A percentile compares a stretch with the other conserved stretches of the same genome.
These are phyloP conservation scores for Patagioenas fasciata DNA, from an alignment of 2,113 vertebrate species.

Conservation along the genomic window DNA sequence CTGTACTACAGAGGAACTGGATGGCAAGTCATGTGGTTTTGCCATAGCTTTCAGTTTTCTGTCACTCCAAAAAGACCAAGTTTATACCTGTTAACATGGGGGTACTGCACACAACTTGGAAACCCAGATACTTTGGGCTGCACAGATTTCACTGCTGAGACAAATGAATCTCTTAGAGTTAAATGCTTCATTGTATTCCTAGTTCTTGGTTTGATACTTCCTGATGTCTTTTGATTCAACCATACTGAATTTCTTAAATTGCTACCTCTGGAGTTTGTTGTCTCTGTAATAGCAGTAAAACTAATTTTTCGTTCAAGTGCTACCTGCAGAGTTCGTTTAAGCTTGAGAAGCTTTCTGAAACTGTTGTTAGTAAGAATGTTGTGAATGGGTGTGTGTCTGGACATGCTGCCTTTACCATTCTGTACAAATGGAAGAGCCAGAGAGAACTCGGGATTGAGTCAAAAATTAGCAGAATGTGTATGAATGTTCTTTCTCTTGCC, in stretches of 20 bases:
- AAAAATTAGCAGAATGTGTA: neutral
- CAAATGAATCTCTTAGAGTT: neutral
- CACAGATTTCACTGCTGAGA: neutral
- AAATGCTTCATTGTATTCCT: neutral
- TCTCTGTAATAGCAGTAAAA: neutral
- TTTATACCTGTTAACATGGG: neutral
- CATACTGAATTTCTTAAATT: neutral
- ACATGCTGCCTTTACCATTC: neutral
- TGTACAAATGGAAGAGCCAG: neutral
- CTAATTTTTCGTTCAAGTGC: neutral
- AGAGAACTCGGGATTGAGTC: neutral
- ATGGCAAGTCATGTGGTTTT: neutral
- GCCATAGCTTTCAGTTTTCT: neutral
- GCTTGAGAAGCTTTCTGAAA: neutral
- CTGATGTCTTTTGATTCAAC: neutral
- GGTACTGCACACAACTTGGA: neutral
- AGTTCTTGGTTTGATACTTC: neutral
- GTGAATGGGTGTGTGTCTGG: neutral
- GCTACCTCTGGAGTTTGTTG: neutral
- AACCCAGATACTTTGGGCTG: neutral
- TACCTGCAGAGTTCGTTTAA: neutral
- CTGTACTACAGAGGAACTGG: neutral
- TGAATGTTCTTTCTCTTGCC: neutral
- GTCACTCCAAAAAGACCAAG: neutral
- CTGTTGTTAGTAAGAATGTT: neutral